Base-by-base conservation (phyloP, 2,888 invertebrate genomes). In the Caenorhabditis zanzibari region DNA sequence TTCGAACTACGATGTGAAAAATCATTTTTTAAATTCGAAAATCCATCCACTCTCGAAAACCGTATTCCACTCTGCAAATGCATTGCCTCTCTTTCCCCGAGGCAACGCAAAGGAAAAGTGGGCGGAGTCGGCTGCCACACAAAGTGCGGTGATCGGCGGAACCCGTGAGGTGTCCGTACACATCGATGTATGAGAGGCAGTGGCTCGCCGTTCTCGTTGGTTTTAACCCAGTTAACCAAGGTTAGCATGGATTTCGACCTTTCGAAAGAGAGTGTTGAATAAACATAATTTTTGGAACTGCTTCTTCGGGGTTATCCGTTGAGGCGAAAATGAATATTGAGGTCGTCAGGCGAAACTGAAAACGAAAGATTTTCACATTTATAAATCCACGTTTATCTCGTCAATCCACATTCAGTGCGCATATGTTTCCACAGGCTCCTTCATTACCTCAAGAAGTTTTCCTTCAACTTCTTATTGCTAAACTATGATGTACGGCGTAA, bases 401-500 rank as follows among this genome's bases (percentile, higher is more conserved):
- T 32, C 38, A 6, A 6, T 10, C 38, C 10, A 10, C 12, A 38
- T 12, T 6, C 38, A 12, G 12, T 6, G 38, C 12, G 5, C 38
- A 32, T 32, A 32, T 32, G 32, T 32, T 32, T 32, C 4, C 32
- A 38, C 5, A 12, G 10, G 12, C 38, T 38, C 7, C 12, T 38
- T 12, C 10, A 32, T 4, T 32, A 2, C 12, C 12, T 10, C 38
- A 38, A 38, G 12, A n/a, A 47, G 5, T 19, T 19, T 7, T 19
- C 47, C 14, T n/a, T 19, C 0, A 2, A 47, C 19, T 19, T n/a
- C 10, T 38, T 38, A 38, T 6, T 24, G 14, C 54, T 54, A 14
- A 24, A 54, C 26, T 24, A 75, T 75, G 75, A 22, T 66, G 9
- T 75, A 32, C 35, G 75, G 66, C 0, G 10, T 58, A 16, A 47